Percentiles rank a stretch among this genome's conserved stretches.
These are phyloP conservation scores for Carposina sasakii DNA, from an alignment of 1,140 invertebrate genomes.

Conservation along the genomic window DNA sequence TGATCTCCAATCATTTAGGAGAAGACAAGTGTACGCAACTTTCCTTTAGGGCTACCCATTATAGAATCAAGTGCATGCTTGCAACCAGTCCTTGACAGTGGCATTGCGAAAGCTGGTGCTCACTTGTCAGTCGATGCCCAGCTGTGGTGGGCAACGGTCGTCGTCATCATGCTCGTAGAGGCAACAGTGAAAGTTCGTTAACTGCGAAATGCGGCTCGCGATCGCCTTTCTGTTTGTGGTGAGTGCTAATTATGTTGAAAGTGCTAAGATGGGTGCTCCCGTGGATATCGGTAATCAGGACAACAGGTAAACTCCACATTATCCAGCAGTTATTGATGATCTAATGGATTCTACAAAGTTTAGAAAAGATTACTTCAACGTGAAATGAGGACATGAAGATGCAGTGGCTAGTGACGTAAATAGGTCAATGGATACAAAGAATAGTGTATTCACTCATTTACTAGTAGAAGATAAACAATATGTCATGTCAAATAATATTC, in stretches of 20 bases:
- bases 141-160: conserved; percentile 39
- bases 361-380: too few species aligned
- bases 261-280: conserved; percentile 43
- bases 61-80: conserved; percentile 25
- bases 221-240: conserved; percentile 68
- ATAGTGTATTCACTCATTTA: background rate
- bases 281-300: too few species aligned
- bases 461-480: background rate
- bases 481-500: background rate
- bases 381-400: too few species aligned
- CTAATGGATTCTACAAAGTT: too few species aligned
- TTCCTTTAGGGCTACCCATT: conserved; percentile 23
- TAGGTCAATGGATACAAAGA: background rate
- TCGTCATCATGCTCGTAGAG: conserved; percentile 45
- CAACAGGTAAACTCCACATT: too few species aligned
- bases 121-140: conserved; percentile 41
- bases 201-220: conserved; percentile 59
- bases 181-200: conserved; percentile 66
- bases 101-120: conserved; percentile 29
- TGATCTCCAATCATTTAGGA: conserved; percentile 12
- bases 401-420: background rate
- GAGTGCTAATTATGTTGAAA: conserved; percentile 59
- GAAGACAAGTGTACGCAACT: conserved; percentile 24
- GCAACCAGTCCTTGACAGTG: conserved; percentile 45
- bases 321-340: too few species aligned